A percentile compares a stretch with the other conserved stretches of the same genome.
These are phyloP conservation scores for Teleiodes luculella DNA, from an alignment of 2,888 invertebrate genomes.

Conservation along the genomic window DNA sequence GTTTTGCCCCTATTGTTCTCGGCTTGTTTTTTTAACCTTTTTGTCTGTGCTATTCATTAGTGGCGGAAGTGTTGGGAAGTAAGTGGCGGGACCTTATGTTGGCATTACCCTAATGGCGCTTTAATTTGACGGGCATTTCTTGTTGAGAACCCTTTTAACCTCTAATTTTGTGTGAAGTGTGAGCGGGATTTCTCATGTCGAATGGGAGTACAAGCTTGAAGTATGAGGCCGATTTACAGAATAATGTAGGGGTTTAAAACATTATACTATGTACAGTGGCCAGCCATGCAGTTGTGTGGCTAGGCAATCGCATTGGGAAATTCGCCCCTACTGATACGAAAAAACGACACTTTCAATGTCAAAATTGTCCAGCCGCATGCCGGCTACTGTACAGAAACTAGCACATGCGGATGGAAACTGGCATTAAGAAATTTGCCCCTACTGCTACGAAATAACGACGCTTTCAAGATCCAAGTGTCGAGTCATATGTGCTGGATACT, in stretches of 20 bases:
- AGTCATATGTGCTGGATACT: too few relatives aligned
- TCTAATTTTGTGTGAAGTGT: neutral
- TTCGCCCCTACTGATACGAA: too few relatives aligned
- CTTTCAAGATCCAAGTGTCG: too few relatives aligned
- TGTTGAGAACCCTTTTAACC: constrained; percentile 7
- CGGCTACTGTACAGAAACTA: too few relatives aligned
- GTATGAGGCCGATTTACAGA: neutral
- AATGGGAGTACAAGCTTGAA: neutral
- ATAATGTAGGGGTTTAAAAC: neutral
- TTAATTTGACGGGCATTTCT: constrained; percentile 8
- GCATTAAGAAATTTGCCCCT: too few relatives aligned
- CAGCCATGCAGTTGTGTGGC: too few relatives aligned
- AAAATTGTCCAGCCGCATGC: too few relatives aligned
- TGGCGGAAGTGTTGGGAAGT: constrained; percentile 21
- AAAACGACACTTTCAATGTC: too few relatives aligned
- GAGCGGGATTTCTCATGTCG: neutral
- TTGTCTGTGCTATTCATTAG: constrained; percentile 40
- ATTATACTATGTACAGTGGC: too few relatives aligned
- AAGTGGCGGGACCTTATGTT: constrained; percentile 8
- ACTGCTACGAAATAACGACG: too few relatives aligned
- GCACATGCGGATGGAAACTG: too few relatives aligned
- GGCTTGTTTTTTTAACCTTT: constrained; percentile 40
- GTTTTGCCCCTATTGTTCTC: constrained; percentile 38
- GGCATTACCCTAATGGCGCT: constrained; percentile 8
- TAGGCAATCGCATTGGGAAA: too few relatives aligned